phyloP scores from a whole-genome alignment of 2,797 vertebrate species.

The Rhinatrema bivittatum region DNA sequence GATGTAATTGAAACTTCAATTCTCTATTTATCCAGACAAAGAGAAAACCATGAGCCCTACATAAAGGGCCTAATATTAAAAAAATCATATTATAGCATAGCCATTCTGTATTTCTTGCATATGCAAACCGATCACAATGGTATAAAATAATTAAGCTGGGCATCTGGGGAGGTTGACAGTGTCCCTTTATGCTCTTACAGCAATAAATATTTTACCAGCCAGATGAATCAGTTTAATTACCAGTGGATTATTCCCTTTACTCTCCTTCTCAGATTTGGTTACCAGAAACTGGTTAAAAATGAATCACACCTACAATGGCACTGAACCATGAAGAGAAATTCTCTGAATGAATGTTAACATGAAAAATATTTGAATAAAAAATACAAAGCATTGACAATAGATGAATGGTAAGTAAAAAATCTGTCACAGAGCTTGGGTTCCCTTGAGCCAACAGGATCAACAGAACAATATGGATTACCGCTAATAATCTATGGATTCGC shows the following conservation, averaged over 20 bases:
- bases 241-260: constrained; percentile 44
- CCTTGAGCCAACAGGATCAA: constrained; percentile 40
- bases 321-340: constrained; percentile 29
- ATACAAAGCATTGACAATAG: constrained; percentile 40
- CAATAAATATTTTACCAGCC: constrained; percentile 22
- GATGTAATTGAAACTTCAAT: no score
- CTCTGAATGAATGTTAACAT: constrained; percentile 40
- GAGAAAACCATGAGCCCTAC: no score
- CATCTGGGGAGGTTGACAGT: background rate
- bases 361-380: constrained; percentile 35
- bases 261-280: constrained; percentile 41
- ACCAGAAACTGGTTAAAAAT: constrained; percentile 33
- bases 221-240: constrained; percentile 48
- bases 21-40: no score
- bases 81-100: no score
- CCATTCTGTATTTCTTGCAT: no score
- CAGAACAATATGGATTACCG: constrained; percentile 51
- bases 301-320: constrained; percentile 27
- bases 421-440: constrained; percentile 39
- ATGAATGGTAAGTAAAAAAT: constrained; percentile 45
- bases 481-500: constrained; percentile 49
- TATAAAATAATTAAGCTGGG: no score
- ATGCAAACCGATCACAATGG: no score
- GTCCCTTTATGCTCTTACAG: background rate
- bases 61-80: no score